phyloP scores from a whole-genome alignment of 2,797 vertebrate species.

The Muscicapa comitata region DNA sequence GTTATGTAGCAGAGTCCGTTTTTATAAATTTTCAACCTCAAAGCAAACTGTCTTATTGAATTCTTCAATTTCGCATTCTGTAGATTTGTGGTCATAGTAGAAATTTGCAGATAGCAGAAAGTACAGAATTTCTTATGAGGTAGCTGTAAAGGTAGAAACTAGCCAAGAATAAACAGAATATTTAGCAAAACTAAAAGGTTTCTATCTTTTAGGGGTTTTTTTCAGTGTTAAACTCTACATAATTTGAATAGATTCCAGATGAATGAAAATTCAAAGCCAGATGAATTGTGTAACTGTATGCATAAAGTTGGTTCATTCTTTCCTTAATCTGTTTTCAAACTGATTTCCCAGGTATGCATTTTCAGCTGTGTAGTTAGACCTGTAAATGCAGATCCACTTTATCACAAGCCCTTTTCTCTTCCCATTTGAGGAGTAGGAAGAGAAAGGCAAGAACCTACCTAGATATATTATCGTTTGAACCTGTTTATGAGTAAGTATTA shows the following conservation, averaged over 20 bases:
- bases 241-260: background rate
- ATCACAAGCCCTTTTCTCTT: background rate
- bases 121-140: background rate
- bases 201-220: fast-evolving
- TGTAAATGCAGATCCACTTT: background rate
- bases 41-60: background rate
- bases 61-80: background rate
- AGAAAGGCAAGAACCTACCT: background rate
- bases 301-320: background rate
- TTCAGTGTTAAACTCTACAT: fast-evolving
- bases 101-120: background rate
- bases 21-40: background rate
- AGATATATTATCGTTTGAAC: background rate
- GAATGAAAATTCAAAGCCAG: background rate
- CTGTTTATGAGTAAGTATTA: background rate
- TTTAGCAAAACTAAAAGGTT: background rate
- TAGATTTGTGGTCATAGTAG: background rate
- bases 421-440: background rate
- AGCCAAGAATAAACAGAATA: background rate
- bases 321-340: background rate
- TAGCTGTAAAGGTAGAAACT: background rate
- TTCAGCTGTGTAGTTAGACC: background rate
- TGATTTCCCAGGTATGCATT: background rate
- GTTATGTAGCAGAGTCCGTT: background rate
- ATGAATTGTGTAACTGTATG: background rate